These are phyloP conservation scores for Syngnathus floridae DNA, from an alignment of 2,113 vertebrate species.

Conservation along the genomic window DNA sequence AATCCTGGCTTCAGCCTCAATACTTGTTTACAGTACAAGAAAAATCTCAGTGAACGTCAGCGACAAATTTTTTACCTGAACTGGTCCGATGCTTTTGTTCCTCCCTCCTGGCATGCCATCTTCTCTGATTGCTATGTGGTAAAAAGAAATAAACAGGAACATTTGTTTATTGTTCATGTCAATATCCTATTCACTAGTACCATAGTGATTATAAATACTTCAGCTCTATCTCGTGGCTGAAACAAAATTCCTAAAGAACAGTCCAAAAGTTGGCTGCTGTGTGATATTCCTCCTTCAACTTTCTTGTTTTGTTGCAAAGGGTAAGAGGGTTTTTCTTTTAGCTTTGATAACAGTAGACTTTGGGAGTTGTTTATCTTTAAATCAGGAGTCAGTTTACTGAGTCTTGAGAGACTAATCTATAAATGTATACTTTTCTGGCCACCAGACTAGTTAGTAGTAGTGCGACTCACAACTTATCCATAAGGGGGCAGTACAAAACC, in stretches of 20 bases:
- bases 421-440: not conserved
- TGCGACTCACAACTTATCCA: constrained; percentile 18
- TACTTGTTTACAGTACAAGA: not conserved
- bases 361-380: not conserved
- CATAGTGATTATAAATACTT: constrained; percentile 1
- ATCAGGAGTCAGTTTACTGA: not conserved
- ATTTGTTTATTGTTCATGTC: not conserved
- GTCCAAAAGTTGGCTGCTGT: not conserved
- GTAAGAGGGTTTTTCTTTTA: not conserved
- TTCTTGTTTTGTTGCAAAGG: not conserved
- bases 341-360: not conserved
- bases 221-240: constrained; percentile 49
- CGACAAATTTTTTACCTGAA: constrained; percentile 78
- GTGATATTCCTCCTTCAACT: not conserved
- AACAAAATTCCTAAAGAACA: not conserved
- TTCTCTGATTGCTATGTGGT: constrained; percentile 87
- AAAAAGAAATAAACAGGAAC: constrained; percentile 12
- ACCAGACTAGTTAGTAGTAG: not conserved
- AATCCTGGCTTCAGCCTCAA: not conserved
- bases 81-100: constrained; percentile 98
- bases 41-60: not conserved
- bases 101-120: constrained; percentile 98
- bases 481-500: constrained; percentile 42
- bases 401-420: not conserved
- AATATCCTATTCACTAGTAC: not conserved